Base-by-base conservation (phyloP, 2,797 vertebrate species). In the Aphelocoma californica region DNA sequence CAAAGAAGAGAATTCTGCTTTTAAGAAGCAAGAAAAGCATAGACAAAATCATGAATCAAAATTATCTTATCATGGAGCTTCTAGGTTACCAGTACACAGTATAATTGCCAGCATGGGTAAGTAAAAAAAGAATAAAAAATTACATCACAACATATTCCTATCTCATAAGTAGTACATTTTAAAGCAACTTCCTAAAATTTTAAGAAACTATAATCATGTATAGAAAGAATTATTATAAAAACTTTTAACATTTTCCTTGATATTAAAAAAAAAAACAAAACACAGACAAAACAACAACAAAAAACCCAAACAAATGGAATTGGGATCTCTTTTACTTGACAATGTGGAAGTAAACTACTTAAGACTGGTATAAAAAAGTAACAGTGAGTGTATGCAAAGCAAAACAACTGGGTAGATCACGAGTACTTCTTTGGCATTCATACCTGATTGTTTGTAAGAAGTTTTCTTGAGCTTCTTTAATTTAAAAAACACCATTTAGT, bases 1-100 rank as follows among this genome's bases (percentile, higher is more conserved):
- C 95, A 98, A 99, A 97, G 98, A 99, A 97, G 98, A 99, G 95
- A 98, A 98, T 95, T 98, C 98, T 69, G 98, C 98, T 70, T 98
- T 99, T 95, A 98, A 98, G 92, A 97, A 97, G 58, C 98, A 98
- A 87, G 97, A 98, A 79, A 97, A 97, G 28, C 88, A 96, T 36
- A 96, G 95, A 77, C 97, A 97, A 95, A 97, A 78, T 5, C 93
- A 96, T 29, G 82, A 95, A 79, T 90, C 97, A 80, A 97, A 97
- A 77, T 96, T 98, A n/a, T 91, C 97, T 78, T 98, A 98, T 78
- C 97, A 98, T 17, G 98, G 98, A 36, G 93, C 98, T 69, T 98
- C 97, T 70, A 97, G 98, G 23, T 95, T 98, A 58, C 98, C 98
- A 8, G 98, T 98, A 36, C 98, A 98, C 95, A 98, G 98, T 78